phyloP scores from a whole-genome alignment of 37 sponge, comb jelly and placozoan genomes.

The Ephydatia muelleri region DNA sequence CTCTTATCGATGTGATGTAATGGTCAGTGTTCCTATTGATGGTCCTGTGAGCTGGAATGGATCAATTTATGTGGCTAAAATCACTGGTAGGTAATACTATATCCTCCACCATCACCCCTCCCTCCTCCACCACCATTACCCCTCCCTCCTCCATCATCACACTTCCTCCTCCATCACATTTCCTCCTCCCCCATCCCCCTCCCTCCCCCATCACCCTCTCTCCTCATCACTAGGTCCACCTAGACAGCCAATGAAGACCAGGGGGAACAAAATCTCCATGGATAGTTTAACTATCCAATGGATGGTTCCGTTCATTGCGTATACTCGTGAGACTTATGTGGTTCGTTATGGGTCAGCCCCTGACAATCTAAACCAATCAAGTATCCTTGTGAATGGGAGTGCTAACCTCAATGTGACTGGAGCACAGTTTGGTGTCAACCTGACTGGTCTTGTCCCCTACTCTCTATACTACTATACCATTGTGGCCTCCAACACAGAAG shows the following conservation, averaged over 20 bases:
- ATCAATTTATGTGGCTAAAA: neutral
- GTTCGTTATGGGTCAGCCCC: slow-evolving; percentile 19
- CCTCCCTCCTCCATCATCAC: no score
- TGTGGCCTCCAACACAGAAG: slow-evolving; percentile 33
- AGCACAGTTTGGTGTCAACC: neutral
- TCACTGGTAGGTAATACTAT: neutral
- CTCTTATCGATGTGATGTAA: neutral
- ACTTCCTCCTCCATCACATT: no score
- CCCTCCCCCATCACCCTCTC: neutral
- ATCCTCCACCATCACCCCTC: neutral
- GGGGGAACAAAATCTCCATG: neutral
- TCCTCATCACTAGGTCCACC: neutral
- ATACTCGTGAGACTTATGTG: slow-evolving; percentile 58
- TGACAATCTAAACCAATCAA: neutral
- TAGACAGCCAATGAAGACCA: neutral
- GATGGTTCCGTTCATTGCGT: slow-evolving; percentile 20
- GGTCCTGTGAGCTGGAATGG: neutral
- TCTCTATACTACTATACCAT: slow-evolving; percentile 38
- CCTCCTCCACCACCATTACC: neutral
- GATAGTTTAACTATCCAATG: slow-evolving; percentile 36
- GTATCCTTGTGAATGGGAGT: neutral
- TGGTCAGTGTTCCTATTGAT: neutral
- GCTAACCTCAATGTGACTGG: slow-evolving; percentile 3
- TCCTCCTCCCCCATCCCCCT: no score
- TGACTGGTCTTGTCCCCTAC: slow-evolving; percentile 23